phyloP scores from a whole-genome alignment of 2,113 vertebrate species.

The Mormyrus iriodes region DNA sequence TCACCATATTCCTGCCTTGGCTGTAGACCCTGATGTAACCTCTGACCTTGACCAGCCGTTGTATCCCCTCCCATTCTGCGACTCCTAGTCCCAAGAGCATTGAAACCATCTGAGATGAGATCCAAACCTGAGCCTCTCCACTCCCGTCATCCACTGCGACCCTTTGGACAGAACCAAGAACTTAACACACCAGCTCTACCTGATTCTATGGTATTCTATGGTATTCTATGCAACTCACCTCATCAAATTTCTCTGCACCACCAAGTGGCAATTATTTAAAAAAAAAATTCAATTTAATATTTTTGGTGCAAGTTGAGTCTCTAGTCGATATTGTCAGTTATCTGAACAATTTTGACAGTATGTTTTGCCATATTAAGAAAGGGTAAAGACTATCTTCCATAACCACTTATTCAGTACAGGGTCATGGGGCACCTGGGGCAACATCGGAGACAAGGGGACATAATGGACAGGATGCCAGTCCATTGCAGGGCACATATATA shows the following conservation, averaged over 20 bases:
- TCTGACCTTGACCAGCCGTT: slow-evolving; percentile 58
- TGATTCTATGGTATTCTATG: not conserved
- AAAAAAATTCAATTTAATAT: not conserved
- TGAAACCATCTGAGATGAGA: slow-evolving; percentile 55
- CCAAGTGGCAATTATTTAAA: not conserved
- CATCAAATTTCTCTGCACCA: not conserved
- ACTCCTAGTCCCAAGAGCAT: slow-evolving; percentile 57
- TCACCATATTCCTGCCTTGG: slow-evolving; percentile 51
- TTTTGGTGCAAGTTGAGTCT: not conserved
- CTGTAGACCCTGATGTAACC: slow-evolving; percentile 60
- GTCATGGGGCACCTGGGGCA: not conserved
- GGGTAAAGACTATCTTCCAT: not conserved
- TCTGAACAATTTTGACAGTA: not conserved
- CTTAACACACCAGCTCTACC: not conserved
- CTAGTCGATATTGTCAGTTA: not conserved
- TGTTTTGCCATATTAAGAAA: not conserved
- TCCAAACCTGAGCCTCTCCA: slow-evolving; percentile 65
- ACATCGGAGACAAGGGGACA: not conserved
- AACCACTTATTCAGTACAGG: not conserved
- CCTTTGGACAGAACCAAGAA: slow-evolving; percentile 39
- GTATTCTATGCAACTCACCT: not conserved
- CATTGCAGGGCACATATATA: not conserved
- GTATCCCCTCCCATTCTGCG: slow-evolving; percentile 70
- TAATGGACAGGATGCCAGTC: not conserved
- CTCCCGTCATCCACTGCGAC: slow-evolving; percentile 73